These are phyloP conservation scores for Botia kubotai DNA, from an alignment of 2,797 vertebrate genomes.

Conservation along the genomic window DNA sequence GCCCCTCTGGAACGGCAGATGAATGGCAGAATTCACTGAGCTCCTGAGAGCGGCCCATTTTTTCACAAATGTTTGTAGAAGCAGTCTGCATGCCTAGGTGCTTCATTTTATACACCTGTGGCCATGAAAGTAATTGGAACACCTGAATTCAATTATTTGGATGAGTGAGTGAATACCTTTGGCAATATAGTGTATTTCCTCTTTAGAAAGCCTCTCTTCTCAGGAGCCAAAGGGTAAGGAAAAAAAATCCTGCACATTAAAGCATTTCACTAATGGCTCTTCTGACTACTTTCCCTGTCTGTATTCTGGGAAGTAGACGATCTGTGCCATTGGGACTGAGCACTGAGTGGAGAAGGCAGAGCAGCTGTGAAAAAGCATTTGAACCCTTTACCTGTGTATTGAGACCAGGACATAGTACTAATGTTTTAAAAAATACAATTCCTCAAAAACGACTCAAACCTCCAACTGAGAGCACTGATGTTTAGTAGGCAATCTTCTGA, in stretches of 20 bases:
- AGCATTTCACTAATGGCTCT: slow-evolving; percentile 56
- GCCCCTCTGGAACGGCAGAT: too few species aligned
- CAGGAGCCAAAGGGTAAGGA: slow-evolving; percentile 23
- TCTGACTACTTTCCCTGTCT: slow-evolving; percentile 57
- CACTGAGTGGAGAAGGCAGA: slow-evolving; percentile 19
- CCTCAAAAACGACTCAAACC: neutral
- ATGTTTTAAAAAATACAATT: neutral
- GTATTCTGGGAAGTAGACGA: slow-evolving; percentile 56
- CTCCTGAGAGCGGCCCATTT: too few species aligned
- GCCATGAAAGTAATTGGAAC: too few species aligned
- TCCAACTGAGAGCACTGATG: neutral
- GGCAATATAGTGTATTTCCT: neutral
- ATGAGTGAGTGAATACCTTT: too few species aligned
- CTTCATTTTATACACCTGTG: too few species aligned
- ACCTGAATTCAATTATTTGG: too few species aligned
- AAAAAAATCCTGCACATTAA: slow-evolving; percentile 51
- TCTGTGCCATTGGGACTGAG: slow-evolving; percentile 45
- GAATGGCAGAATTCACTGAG: too few species aligned
- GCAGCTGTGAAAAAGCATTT: slow-evolving; percentile 30
- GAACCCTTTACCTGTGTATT: slow-evolving; percentile 13
- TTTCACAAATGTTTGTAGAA: too few species aligned
- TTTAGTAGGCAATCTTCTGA: neutral
- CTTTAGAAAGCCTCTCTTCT: slow-evolving; percentile 5
- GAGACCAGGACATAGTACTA: neutral
- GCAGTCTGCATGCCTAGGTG: too few species aligned